Percentiles rank a stretch among this genome's conserved stretches.
Conservation (phyloP, 2,113 vertebrate species). For the Phalacrocorax carbo region DNA sequence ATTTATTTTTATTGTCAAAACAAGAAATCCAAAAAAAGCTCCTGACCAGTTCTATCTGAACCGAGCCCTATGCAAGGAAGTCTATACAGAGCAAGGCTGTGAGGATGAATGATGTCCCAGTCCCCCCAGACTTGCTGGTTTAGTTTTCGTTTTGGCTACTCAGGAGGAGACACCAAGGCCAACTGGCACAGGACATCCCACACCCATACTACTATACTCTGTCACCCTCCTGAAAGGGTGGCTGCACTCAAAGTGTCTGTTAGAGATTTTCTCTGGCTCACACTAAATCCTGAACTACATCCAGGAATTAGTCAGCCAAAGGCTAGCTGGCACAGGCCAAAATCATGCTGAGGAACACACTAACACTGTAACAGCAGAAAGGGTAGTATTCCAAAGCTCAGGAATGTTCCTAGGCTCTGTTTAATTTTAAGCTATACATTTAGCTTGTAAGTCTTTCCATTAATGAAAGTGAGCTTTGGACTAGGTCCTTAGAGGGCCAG, state of each 20-base stretch:
- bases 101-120: not conserved
- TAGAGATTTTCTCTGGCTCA: not conserved
- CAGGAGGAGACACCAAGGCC: not conserved
- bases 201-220: not conserved
- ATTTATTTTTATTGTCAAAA: not conserved
- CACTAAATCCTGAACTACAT: not conserved
- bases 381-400: not conserved
- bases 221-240: not conserved
- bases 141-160: not conserved
- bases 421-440: not conserved
- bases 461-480: conserved; percentile 19
- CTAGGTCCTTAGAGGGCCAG: not conserved
- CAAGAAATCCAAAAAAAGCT: not conserved
- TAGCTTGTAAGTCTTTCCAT: not conserved
- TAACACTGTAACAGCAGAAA: not conserved
- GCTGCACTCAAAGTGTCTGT: not conserved
- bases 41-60: not conserved
- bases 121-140: not conserved
- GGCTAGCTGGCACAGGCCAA: not conserved
- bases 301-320: not conserved
- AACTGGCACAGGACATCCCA: not conserved
- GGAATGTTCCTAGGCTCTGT: not conserved
- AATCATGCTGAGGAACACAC: not conserved
- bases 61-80: not conserved
- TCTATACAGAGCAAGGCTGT: not conserved